Percentiles rank a stretch among this genome's conserved stretches.
Conservation (phyloP, 2,888 invertebrate genomes). For the Aplocera efformata region DNA sequence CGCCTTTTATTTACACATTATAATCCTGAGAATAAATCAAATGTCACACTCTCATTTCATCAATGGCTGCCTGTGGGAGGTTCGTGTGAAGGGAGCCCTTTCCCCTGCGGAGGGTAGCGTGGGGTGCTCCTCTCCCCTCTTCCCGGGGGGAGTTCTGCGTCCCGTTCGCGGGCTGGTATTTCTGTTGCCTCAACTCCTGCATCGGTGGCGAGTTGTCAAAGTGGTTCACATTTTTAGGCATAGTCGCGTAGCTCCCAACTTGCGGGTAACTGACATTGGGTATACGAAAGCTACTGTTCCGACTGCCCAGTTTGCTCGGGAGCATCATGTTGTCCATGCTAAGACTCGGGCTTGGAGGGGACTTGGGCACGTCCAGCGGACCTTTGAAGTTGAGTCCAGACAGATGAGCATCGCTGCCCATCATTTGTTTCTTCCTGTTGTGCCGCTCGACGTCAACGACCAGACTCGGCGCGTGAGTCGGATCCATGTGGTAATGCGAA, state of each 20-base stretch:
- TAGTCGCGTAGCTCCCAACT: constrained; percentile 74
- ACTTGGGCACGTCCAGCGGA: constrained; percentile 77
- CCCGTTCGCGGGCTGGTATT: constrained; percentile 81
- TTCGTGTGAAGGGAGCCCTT: constrained; percentile 76
- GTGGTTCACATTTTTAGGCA: constrained; percentile 82
- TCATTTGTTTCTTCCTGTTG: constrained; percentile 65
- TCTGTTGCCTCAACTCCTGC: constrained; percentile 79
- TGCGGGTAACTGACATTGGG: constrained; percentile 71
- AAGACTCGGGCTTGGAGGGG: constrained; percentile 83
- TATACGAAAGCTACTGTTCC: constrained; percentile 70
- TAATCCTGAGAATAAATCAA: constrained; percentile 54
- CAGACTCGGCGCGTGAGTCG: constrained; percentile 88
- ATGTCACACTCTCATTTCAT: constrained; percentile 95
- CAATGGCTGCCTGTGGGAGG: constrained; percentile 91
- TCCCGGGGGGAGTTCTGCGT: constrained; percentile 63
- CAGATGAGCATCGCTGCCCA: constrained; percentile 76
- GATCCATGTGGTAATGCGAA: constrained; percentile 88
- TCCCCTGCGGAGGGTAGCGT: constrained; percentile 67
- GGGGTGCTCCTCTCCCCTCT: constrained; percentile 54
- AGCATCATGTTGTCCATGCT: constrained; percentile 79
- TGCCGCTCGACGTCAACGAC: constrained; percentile 89
- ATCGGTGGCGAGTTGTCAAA: constrained; percentile 72
- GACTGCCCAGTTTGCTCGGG: constrained; percentile 76
- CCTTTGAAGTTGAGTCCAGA: constrained; percentile 80
- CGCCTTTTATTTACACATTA: constrained; percentile 60